phyloP scores from a whole-genome alignment of 92 coral and sea anemone species.

The Ricordea florida region DNA sequence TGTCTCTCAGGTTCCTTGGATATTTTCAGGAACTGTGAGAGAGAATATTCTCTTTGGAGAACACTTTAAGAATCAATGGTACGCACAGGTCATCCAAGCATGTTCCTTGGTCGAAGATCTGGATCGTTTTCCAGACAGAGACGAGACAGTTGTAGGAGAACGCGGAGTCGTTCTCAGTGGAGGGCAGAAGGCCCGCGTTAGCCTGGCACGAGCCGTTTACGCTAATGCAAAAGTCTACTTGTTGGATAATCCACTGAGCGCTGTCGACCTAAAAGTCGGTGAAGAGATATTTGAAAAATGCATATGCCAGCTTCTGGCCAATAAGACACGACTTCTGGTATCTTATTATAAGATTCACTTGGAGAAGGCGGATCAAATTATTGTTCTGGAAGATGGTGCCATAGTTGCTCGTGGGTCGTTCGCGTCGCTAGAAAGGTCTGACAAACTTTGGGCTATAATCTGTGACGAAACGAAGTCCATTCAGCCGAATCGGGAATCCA shows the following conservation, averaged over 20 bases:
- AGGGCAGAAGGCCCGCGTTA: not conserved
- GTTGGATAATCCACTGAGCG: not conserved
- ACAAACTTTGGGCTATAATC: too few relatives aligned
- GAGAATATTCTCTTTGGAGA: not conserved
- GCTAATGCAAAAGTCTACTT: not conserved
- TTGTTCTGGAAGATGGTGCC: not conserved
- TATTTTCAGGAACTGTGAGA: not conserved
- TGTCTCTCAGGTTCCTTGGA: not conserved
- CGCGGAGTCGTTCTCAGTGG: constrained; percentile 4
- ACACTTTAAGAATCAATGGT: not conserved
- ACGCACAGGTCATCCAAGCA: not conserved
- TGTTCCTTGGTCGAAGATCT: not conserved
- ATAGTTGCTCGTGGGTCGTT: too few relatives aligned
- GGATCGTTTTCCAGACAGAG: not conserved
- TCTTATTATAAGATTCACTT: not conserved
- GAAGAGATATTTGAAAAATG: not conserved
- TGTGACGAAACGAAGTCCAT: too few relatives aligned
- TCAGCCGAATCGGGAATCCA: too few relatives aligned
- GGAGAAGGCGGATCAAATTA: not conserved
- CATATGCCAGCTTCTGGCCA: not conserved
- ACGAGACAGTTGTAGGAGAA: constrained; percentile 7
- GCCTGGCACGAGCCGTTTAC: constrained; percentile 1
- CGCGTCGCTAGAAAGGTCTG: too few relatives aligned
- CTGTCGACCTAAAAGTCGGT: not conserved
- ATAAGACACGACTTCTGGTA: not conserved